phyloP scores from a whole-genome alignment of 2,888 invertebrate species.

The Dryococelus australis region DNA sequence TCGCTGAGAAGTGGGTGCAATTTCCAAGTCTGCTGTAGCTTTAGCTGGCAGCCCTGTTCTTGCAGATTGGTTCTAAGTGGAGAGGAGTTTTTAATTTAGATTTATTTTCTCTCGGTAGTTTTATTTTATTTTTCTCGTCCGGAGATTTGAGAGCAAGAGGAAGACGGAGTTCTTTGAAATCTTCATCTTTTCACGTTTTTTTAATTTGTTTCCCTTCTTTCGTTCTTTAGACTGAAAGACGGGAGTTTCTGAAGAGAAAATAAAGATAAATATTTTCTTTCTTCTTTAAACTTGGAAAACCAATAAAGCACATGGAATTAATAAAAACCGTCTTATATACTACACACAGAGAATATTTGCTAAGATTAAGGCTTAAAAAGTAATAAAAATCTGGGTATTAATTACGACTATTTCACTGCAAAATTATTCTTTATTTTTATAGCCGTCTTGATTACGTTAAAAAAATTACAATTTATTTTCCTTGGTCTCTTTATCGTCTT shows the following conservation, averaged over 20 bases:
- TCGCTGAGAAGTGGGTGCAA: background rate
- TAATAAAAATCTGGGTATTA: too few relatives aligned
- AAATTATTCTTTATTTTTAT: too few relatives aligned
- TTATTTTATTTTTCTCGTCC: conserved; percentile 6
- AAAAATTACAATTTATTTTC: too few relatives aligned
- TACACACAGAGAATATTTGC: too few relatives aligned
- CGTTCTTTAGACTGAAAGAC: background rate
- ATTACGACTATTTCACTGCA: too few relatives aligned
- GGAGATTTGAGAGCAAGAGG: background rate
- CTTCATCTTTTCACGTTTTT: background rate
- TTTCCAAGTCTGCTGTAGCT: conserved; percentile 1
- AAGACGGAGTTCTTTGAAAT: conserved; percentile 1
- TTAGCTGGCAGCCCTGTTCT: background rate
- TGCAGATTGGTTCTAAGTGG: background rate
- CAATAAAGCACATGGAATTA: background rate
- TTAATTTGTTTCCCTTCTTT: background rate
- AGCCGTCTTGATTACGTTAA: too few relatives aligned
- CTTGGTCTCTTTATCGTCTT: too few relatives aligned
- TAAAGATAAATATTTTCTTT: background rate
- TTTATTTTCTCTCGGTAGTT: background rate
- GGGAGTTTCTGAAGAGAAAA: background rate
- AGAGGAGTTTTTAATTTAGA: conserved; percentile 10
- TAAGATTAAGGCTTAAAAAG: too few relatives aligned
- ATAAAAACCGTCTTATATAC: background rate
- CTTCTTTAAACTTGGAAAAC: background rate